Percentiles rank a stretch among this genome's conserved stretches.
phyloP scores from a whole-genome alignment of 2,888 invertebrate species.

The Trissoscelio sp. region DNA sequence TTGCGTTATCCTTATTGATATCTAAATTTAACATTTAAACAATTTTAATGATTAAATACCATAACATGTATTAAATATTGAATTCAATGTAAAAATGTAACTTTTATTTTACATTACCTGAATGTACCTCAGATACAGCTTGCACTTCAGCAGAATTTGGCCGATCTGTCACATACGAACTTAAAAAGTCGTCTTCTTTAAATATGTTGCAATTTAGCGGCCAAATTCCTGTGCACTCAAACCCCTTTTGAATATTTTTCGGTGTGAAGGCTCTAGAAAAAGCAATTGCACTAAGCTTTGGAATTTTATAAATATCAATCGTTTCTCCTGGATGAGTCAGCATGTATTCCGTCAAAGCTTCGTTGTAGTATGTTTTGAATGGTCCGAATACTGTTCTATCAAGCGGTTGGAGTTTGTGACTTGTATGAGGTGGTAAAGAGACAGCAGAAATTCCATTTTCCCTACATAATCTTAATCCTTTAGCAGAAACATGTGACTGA shows the following conservation, averaged over 20 bases:
- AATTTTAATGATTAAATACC: not conserved
- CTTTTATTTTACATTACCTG: not conserved
- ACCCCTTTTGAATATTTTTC: not conserved
- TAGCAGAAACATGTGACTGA: slow-evolving; percentile 71
- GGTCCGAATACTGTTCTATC: slow-evolving; percentile 64
- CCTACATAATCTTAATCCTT: slow-evolving; percentile 74
- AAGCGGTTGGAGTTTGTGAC: slow-evolving; percentile 78
- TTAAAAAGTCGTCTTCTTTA: not conserved
- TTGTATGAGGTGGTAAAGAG: slow-evolving; percentile 77
- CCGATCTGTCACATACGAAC: not conserved
- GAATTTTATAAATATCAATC: not conserved
- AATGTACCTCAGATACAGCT: not conserved
- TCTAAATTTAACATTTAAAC: not conserved
- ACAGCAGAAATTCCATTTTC: slow-evolving; percentile 75
- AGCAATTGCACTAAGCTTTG: not conserved
- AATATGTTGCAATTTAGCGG: not conserved
- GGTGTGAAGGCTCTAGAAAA: not conserved
- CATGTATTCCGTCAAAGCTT: not conserved
- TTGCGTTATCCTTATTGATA: not conserved
- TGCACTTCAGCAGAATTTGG: not conserved
- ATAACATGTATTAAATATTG: not conserved
- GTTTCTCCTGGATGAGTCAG: not conserved
- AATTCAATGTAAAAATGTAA: not conserved
- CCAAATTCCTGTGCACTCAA: not conserved
- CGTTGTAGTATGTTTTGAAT: not conserved